Base-by-base conservation (phyloP, 2,888 invertebrate genomes). In the Imbricaverruca yamaguchii region DNA sequence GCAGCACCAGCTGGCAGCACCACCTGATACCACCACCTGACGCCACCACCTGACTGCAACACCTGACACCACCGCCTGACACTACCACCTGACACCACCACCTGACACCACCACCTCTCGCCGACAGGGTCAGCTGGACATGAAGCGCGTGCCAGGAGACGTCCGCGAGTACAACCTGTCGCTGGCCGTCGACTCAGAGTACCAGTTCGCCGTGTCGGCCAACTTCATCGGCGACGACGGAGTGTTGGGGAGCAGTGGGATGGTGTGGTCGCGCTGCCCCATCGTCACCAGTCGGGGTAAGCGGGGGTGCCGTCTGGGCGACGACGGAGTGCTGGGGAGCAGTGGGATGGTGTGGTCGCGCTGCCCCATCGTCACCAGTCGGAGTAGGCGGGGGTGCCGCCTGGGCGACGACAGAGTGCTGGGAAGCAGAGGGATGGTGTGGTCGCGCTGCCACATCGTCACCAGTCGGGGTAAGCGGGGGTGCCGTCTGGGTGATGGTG, bases 151-250 rank as follows among this genome's bases (percentile, higher is more conserved):
- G 55, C 55, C 74, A 55, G 74, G 74, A 21, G 55, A 8, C 9
- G 10, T 23, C 7, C 74, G 74, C 9, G 15, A 55, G 53, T 18
- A 74, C 74, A 74, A 21, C 53, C 18, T 74, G 18, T 21, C 55
- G 3, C 53, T 74, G 11, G 53, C 74, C 55, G 10, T 11, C 55
- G 53, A 10, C 25, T 8, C 69, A 39, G 74, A 55, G 74, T 74
- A 74, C 55, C 74, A 74, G 74, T 74, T 74, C 74, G 74, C 74
- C 53, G 53, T 74, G 53, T 74, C 74, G 9, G 74, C 74, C 53
- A 74, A 74, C 74, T 74, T 13, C 74, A 18, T 6, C 55, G 15
- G 53, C 23, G 11, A 4, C 10, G 55, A 9, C 55, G 74, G 55
- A 53, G 18, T n/a, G 10, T 55, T 65, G 65, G 65, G n/a, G 65